Evolutionary conservation across 2,888 invertebrate species (phyloP).

Genomic region (Cremastobaeus sp.): DNA sequence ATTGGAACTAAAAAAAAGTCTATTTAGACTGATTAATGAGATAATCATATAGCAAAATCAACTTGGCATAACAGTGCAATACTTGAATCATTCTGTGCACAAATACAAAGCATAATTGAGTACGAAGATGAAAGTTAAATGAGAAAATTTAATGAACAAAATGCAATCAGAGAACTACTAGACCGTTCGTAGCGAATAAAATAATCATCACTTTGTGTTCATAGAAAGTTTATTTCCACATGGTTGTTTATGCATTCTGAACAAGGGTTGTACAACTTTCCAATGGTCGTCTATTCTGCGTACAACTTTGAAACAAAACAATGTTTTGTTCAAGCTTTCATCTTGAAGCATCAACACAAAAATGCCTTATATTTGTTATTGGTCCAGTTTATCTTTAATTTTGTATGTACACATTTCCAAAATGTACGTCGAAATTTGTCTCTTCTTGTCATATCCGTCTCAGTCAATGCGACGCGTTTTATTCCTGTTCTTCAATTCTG

Average conservation of each 20-base stretch:
- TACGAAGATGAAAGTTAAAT: slow-evolving; percentile 18
- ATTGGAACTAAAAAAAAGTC: not conserved
- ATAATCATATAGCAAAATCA: too few relatives aligned
- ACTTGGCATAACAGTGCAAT: too few relatives aligned
- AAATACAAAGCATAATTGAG: slow-evolving; percentile 45
- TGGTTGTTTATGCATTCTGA: slow-evolving; percentile 18
- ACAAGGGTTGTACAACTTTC: slow-evolving; percentile 26
- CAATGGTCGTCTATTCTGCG: not conserved
- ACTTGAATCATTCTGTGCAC: too few relatives aligned
- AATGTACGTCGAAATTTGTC: slow-evolving; percentile 1
- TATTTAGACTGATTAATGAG: slow-evolving; percentile 13
- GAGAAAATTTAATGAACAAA: too few relatives aligned
- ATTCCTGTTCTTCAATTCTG: not conserved
- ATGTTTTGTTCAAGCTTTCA: slow-evolving; percentile 6
- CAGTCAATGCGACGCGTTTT: not conserved
- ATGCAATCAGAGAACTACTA: too few relatives aligned
- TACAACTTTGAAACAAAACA: slow-evolving; percentile 12
- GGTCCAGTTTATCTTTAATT: not conserved
- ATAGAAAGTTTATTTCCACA: slow-evolving; percentile 33
- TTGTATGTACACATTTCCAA: slow-evolving; percentile 19
- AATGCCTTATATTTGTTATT: slow-evolving; percentile 36
- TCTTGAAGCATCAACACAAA: slow-evolving; percentile 25
- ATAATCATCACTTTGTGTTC: slow-evolving; percentile 3
- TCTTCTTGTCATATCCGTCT: not conserved
- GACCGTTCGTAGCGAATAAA: too few relatives aligned